phyloP scores from a whole-genome alignment of 2,113 vertebrate genomes.

The human (Homo sapiens) region DNA sequence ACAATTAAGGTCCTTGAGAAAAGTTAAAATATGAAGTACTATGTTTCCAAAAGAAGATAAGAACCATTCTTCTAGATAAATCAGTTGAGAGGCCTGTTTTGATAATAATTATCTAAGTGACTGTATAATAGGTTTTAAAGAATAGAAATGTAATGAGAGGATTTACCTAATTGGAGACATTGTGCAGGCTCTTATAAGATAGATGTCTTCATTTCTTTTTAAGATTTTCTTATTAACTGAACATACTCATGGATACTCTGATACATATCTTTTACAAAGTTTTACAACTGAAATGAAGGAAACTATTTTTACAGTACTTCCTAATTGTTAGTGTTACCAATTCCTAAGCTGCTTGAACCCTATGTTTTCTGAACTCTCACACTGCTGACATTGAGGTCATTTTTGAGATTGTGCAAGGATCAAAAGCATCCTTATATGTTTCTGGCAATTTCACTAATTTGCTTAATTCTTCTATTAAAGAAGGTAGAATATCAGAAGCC shows the following conservation, averaged over 20 bases:
- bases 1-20: slow-evolving; percentile 52
- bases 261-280: neutral
- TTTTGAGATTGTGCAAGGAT: neutral
- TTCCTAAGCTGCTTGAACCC: neutral
- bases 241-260: neutral
- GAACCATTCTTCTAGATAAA: slow-evolving; percentile 60
- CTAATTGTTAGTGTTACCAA: neutral
- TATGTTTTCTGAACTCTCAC: neutral
- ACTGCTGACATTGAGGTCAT: neutral
- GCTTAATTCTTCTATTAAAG: neutral
- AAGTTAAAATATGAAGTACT: slow-evolving; percentile 64
- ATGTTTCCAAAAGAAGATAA: slow-evolving; percentile 65
- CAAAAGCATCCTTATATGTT: neutral
- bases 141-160: slow-evolving; percentile 55
- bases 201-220: slow-evolving; percentile 56
- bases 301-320: neutral
- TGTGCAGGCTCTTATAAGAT: slow-evolving; percentile 64
- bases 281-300: slow-evolving; percentile 7
- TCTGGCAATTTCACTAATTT: neutral
- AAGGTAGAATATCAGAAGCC: neutral
- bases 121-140: slow-evolving; percentile 56
- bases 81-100: slow-evolving; percentile 67
- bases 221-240: neutral
- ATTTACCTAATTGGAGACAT: slow-evolving; percentile 67
- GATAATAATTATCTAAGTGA: slow-evolving; percentile 45